Evolutionary conservation across 2,113 vertebrate species (phyloP), one percentile per base, ranked within the genome.

Genomic region (Vulpes ferrilata): DNA sequence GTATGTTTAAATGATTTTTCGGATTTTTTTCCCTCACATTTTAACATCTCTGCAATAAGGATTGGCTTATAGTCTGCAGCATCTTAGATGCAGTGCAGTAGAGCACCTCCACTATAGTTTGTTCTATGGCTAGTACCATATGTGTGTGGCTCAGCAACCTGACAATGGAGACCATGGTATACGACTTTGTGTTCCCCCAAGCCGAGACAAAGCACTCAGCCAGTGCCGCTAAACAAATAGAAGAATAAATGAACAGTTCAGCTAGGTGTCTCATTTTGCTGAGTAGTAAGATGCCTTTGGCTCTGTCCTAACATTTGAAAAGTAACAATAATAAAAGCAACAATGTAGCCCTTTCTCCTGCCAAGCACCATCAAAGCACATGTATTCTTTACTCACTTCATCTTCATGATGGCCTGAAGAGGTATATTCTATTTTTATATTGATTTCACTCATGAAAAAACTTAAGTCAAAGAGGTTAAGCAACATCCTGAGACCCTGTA

Each of bases 381-480:
- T 59, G 11, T 80, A 67, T 81, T 71, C 23, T 55, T 76, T 85
- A 38, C 23, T 76, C 48, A 35, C 60, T 82, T 93, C 38, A 32
- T 89, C 38, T 74, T 92, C n/a, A 64, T 60, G 35, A 7, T 95
- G 76, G 62, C 51, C 73, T 62, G 30, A 64, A 76, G 32, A 87
- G 30, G 51, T 55, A 76, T 55, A 83, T 79, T 84, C n/a, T 95
- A 0, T 55, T 96, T 95, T 88, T 57, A 78, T 92, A 86, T 92
- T 64, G 25, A 19, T 67, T 93, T 93, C 15, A 83, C 73, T 93
- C 48, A 35, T 78, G 35, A 30, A 15, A 32, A 97, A 90, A 79
- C 43, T 10, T 20, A 93, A 53, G 19, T 96, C 64, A 69, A 38
- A 84, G n/a, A 79, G 32, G 30, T 27, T 79, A 80, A 95, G 19